Base-by-base conservation (phyloP, 2,113 vertebrate species). In the Pagrus major region DNA sequence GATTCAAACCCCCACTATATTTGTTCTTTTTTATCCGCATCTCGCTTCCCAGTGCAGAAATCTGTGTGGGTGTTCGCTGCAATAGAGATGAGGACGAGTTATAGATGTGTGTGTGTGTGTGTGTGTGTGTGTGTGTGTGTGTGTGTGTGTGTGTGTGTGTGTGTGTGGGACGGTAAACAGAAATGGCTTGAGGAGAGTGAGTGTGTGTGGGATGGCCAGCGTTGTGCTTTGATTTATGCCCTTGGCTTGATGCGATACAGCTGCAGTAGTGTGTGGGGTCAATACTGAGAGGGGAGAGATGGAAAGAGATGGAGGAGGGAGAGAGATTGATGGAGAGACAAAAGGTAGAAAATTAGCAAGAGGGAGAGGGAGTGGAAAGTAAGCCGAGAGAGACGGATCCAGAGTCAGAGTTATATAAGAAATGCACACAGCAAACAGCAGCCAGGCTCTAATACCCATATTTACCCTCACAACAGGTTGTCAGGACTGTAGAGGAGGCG, bases 141-240 rank as follows among this genome's bases (percentile, higher is more conserved):
- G 59, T 68, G 69, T 10, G 59, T 39, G 54, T 59, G 39, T 70
- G 59, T 74, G 69, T 55, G 75, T 76, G 71, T 75, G 71, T 67
- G 72, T 51, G 58, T 58, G 76, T 52, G 69, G 37, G 78, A 76
- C 23, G 61, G 54, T 35, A 55, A 84, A 80, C 71, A 84, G 35
- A 77, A 83, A 87, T 76, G 60, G 88, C 86, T 88, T 80, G 80
- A 86, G 68, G 85, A 87, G 84, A 77, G 90, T 78, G 84, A 80
- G 81, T 88, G 91, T 91, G 89, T 88, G 91, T 91, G 89, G 91
- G 91, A 90, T 67, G 80, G 66, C 63, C 44, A 37, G 60, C 44
- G 42, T 51, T 71, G 55, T n/a, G 56, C 72, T 85, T 79, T 92
- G 88, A 90, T 88, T 86, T 89, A 80, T 87, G 87, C 90, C 83